Evolutionary conservation across 2,888 invertebrate genomes (phyloP), one percentile per base, ranked within the genome.

Genomic region (Drosophila kambysellisi): DNA sequence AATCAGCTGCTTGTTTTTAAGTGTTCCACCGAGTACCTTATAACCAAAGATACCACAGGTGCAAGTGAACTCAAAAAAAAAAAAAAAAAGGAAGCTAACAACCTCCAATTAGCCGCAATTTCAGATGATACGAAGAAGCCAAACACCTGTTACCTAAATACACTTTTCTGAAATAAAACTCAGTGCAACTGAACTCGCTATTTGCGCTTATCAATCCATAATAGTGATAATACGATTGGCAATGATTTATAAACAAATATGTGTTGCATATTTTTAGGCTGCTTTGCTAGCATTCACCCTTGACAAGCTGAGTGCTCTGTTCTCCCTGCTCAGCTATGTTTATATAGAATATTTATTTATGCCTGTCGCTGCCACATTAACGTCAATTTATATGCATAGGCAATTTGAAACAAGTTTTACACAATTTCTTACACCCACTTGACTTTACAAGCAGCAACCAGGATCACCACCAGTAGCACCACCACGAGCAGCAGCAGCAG

Each of bases 351-450:
- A 54, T 62, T 33, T 50, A 79, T 76, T 81, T 86, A 88, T 91
- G 86, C 88, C 89, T 83, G 53, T 56, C 59, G 63, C 53, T 58
- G 48, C 20, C 68, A 90, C 87, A 91, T 93, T 93, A 93, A 92
- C 91, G 81, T 87, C 93, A 92, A 93, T 93, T 93, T 93, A 93
- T 93, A 93, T 93, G 93, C 93, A 93, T 92, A 93, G 93, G 91
- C 92, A 92, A 92, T 92, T 92, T 93, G 91, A 70, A 91, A 90
- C 87, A 90, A 92, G 92, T 92, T 93, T 93, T 92, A 92, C 88
- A 88, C 81, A 92, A 93, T 92, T 92, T 91, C 87, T 92, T 92
- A 89, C 91, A 90, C 83, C 84, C 91, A 93, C 93, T 93, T 93
- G 93, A 93, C 87, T 92, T 86, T 78, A 61, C 65, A 74, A 56